Evolutionary conservation across 64 coral and sea anemone genomes (phyloP), one percentile per base, ranked within the genome.

Genomic region (Stichodactyla helianthus): DNA sequence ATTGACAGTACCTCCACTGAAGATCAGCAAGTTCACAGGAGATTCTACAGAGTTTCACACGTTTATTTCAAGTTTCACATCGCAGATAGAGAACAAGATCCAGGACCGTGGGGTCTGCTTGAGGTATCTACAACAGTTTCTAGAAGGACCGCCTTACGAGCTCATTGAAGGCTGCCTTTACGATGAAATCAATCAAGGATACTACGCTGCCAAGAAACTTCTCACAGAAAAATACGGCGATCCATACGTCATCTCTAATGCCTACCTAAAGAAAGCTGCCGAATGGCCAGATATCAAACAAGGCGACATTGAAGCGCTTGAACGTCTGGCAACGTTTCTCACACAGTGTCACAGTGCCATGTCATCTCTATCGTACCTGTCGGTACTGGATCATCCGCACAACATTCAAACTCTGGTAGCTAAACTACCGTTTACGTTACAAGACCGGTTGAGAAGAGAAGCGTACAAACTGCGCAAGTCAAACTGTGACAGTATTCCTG

Each of bases 331-430:
- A 35, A 35, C 31, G 31, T 35, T 35, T 35, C 31, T 35, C 31
- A 35, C 31, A 35, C 31, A 35, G 31, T 35, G 31, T 35, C 31
- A 35, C 31, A 35, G 31, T 35, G 31, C 31, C 31, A 35, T 35
- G 31, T 35, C 31, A 35, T 35, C 31, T 35, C 31, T 35, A 35
- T 35, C 31, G 31, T 35, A 35, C 31, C 31, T 35, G 31, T 35
- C 86, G 9, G 59, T 88, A 22, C 82, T 92, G 52, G 61, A 88
- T 35, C 91, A 92, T 88, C 91, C 79, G 12, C 80, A 78, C 53
- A 92, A 92, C 55, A 84, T 35, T 2, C 31, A 35, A 61, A 88
- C 62, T 58, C 54, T 92, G 51, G 91, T 92, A 6, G 77, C 23
- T 13, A 84, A 88, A 56, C 65, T 92, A 57, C 80, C 86, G 16